Evolutionary conservation across 2,113 vertebrate species (phyloP), one percentile per base, ranked within the genome.

Genomic region (Morone chrysops): DNA sequence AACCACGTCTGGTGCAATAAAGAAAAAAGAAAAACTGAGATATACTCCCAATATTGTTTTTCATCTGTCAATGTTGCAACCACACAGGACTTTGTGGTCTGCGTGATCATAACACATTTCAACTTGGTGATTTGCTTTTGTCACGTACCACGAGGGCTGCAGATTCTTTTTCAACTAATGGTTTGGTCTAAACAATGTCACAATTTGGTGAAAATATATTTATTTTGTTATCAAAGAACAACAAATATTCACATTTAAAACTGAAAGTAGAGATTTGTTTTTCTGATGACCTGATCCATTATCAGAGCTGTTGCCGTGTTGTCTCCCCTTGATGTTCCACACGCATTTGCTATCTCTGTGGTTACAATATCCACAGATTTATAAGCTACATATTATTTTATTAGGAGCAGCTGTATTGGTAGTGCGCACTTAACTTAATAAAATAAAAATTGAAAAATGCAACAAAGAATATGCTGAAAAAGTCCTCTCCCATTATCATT

Each of bases 21-120:
- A 88, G 61, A 75, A 88, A 78, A 69, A 59, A 48, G 50, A 76
- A 43, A 75, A 75, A 81, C 6, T 1, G n/a, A 78, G 69, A 84
- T 70, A 72, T 22, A 51, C 75, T 73, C 25, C 65, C n/a, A 45
- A 70, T 57, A 47, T 68, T 56, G 75, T 56, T 79, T 54, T 86
- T 78, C 40, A 50, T 86, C 80, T 57, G 66, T 87, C 76, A 53
- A 0, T 36, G 41, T 76, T 78, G 48, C 50, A 12, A 43, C 40
- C 41, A 7, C 61, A 45, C 1, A 8, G 51, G 85, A 6, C 13
- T 70, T 14, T 13, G 18, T 20, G 3, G 41, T 48, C 22, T 14
- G 36, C 1, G 4, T 69, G 31, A 60, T 25, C 31, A 17, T 38
- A 56, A 68, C 69, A 69, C 45, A 61, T 4, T 45, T 57, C 36